Base-by-base conservation (phyloP, 2,888 invertebrate genomes). In the Allophyes oxyacanthae region DNA sequence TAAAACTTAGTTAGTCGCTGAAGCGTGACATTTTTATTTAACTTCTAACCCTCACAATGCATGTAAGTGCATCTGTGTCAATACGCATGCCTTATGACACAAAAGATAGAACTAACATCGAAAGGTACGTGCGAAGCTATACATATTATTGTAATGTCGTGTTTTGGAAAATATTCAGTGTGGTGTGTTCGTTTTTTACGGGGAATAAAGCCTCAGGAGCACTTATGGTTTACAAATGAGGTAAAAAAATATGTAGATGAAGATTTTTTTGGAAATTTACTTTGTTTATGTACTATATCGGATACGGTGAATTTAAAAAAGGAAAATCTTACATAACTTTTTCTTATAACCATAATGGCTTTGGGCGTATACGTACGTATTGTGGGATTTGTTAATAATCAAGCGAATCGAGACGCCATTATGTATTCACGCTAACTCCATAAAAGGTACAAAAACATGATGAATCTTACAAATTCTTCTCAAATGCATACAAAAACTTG, bases 1-100 rank as follows among this genome's bases (percentile, higher is more conserved):
- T 83, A 74, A 84, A 81, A 59, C 49, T 25, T 37, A 64, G 58
- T 77, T 68, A 33, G n/a, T 44, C 43, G 56, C 48, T 14, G 57
- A 51, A 69, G 66, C 84, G 83, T 83, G 82, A 86, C 85, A 83
- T 83, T 84, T 84, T 84, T 87, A 86, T 88, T 89, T 87, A 83
- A 84, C 79, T 82, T 77, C 59, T 79, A 77, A 69, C 74, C 65
- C 73, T 64, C 67, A 82, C 82, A 82, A 82, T 76, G 74, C 63
- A 59, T 61, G 37, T 52, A 59, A 48, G 52, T 72, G 77, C 89
- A 90, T 83, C 89, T 90, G 90, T 86, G 86, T 89, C 87, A 88
- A 90, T 82, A 88, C 36, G 64, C 50, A 55, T 15, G 15, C 36
- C n/a, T 20, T 13, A 54, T 6, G 32, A 34, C 14, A 77, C 77